Base-by-base conservation (phyloP, 2,888 invertebrate species). In the Drosophila fungiperda region DNA sequence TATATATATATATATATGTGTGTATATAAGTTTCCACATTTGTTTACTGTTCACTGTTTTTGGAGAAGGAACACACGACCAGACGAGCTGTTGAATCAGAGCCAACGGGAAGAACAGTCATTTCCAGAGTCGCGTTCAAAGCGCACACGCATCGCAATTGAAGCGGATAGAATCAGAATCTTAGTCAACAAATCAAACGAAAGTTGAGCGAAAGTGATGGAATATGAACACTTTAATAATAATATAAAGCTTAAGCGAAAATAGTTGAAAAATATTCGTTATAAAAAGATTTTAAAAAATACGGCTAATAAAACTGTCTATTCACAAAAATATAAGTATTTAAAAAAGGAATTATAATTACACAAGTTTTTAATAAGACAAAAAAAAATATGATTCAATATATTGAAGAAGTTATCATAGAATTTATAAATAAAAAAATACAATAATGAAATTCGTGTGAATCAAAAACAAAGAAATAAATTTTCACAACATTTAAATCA, bases 21-120 rank as follows among this genome's bases (percentile, higher is more conserved):
- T 50, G 32, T 42, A 40, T 12, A 62, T 5, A 38, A 20, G 50
- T 54, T 60, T 68, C 57, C 65, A 65, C 66, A 61, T 83, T 70
- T 82, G 72, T 73, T 69, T 82, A 73, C 65, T 76, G 68, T 65
- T 62, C 53, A 74, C 68, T 79, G 75, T 70, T 90, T 88, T 78
- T 77, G 74, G 76, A 83, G 84, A 76, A 90, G 89, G 84, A 86
- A 90, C 84, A 85, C 68, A 66, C 83, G 72, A 73, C 73, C 68
- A 70, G 68, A 57, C 58, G 77, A 80, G 81, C 68, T 80, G 70
- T 65, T 66, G 78, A 83, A 79, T 87, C 82, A 55, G 61, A 68
- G 72, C 66, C 72, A 75, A 75, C 71, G 76, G 81, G 75, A 73
- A 85, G 59, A 83, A 85, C 90, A 85, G 85, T 89, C 86, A 85